Evolutionary conservation across 2,888 invertebrate genomes (phyloP).

Genomic region (Eucera pruinosa): DNA sequence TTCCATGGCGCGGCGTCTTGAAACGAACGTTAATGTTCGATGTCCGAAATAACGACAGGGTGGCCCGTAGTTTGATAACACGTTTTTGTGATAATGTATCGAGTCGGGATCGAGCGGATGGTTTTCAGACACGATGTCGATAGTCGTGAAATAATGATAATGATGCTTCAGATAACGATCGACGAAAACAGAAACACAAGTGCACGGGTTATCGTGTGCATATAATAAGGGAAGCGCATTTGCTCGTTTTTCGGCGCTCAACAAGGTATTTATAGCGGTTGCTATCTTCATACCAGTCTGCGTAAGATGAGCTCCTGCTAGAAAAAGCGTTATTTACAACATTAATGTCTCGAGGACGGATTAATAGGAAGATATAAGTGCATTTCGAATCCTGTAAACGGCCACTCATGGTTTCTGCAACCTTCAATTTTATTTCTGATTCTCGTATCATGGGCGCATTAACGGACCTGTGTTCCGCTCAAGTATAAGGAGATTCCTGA

Average conservation of each 20-base stretch:
- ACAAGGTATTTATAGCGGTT: constrained; percentile 39
- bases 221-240: constrained; percentile 39
- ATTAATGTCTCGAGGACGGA: constrained; percentile 17
- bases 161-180: constrained; percentile 47
- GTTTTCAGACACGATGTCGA: constrained; percentile 29
- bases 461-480: not conserved
- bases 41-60: not conserved
- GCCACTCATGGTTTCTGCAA: constrained; percentile 3
- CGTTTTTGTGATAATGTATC: constrained; percentile 38
- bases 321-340: constrained; percentile 31
- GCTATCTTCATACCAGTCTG: not conserved
- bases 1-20: too few species aligned
- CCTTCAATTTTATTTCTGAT: constrained; percentile 16
- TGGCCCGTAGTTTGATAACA: constrained; percentile 24
- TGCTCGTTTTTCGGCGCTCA: constrained; percentile 35
- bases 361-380: constrained; percentile 12
- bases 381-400: constrained; percentile 16
- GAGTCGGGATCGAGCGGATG: constrained; percentile 11
- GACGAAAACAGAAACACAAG: constrained; percentile 45
- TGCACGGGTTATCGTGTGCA: constrained; percentile 15
- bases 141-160: constrained; percentile 45
- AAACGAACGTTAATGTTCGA: not conserved
- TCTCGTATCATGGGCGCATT: not conserved
- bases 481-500: not conserved
- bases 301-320: constrained; percentile 1